Base-by-base conservation (phyloP, 2,797 vertebrate species). In the Anabacerthia variegaticeps region DNA sequence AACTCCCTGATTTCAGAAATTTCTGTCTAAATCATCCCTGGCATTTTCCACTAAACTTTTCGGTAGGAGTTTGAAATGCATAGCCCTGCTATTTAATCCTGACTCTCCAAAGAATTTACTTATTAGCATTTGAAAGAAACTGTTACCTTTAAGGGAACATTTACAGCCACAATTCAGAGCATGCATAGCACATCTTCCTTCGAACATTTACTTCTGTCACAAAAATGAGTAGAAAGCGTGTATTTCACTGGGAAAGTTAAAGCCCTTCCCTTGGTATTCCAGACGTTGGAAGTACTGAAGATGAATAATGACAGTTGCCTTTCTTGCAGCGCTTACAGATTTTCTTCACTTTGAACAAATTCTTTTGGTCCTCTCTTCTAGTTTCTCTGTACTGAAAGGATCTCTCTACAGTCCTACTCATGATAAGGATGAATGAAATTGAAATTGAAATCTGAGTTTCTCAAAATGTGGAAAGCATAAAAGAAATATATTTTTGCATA, bases 51-150 rank as follows among this genome's bases (percentile, higher is more conserved):
- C 65, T 71, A 52, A 61, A 63, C 4, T 63, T 89, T 85, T 56
- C 2, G 0, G 23, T 28, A 36, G 52, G 75, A 88, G 32, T 61
- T 76, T 56, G 44, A 89, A 93, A 89, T 61, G 15, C 23, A 65
- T 93, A 65, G 59, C 39, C 56, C 46, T 76, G 30, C 30, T 88
- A 67, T 83, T 94, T 91, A 92, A 89, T 61, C 36, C 56, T 17
- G 19, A 44, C 48, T 89, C 43, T 88, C 75, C 23, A 71, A 80
- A 91, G 68, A 82, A 71, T 74, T 81, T 56, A 17, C 54, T 65
- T 78, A 82, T 86, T 88, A 89, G 19, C 65, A 92, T 88, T 83
- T 92, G 69, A 89, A 94, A 94, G 82, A 61, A 83, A 65, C 23
- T 13, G 7, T 63, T 93, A 74, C 87, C 41, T 94, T 85, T 67